Evolutionary conservation across 2,888 invertebrate species (phyloP).

Genomic region (Eristalis pertinax): DNA sequence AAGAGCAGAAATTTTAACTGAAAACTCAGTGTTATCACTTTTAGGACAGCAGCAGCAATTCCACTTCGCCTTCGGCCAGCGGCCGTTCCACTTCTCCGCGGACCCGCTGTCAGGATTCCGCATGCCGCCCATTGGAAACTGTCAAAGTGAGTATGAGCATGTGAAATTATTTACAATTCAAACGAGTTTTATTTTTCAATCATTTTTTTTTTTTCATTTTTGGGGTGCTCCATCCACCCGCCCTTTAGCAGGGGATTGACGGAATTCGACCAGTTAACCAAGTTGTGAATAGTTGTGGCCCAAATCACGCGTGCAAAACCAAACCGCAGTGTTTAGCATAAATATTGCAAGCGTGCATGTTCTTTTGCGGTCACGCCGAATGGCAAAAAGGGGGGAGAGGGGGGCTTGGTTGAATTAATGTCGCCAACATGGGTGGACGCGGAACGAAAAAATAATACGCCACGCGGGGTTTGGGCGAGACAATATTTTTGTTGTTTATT

Average conservation of each 20-base stretch:
- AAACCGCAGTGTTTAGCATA: constrained; percentile 75
- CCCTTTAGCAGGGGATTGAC: constrained; percentile 28
- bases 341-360: constrained; percentile 74
- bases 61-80: constrained; percentile 94
- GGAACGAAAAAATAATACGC: background rate
- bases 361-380: constrained; percentile 63
- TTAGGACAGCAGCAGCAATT: constrained; percentile 98
- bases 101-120: constrained; percentile 93
- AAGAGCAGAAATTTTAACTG: constrained; percentile 82
- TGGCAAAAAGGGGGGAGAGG: background rate
- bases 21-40: constrained; percentile 91
- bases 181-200: background rate
- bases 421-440: background rate
- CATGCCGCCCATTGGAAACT: constrained; percentile 94
- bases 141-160: constrained; percentile 89
- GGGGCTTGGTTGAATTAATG: constrained; percentile 11
- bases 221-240: background rate
- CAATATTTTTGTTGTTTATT: background rate
- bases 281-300: constrained; percentile 73
- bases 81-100: constrained; percentile 93
- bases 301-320: constrained; percentile 72
- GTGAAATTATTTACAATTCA: background rate
- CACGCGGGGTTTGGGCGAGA: background rate
- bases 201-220: background rate
- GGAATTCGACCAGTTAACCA: constrained; percentile 66